Evolutionary conservation across 2,797 vertebrate genomes (phyloP).

Genomic region (Artibeus jamaicensis): DNA sequence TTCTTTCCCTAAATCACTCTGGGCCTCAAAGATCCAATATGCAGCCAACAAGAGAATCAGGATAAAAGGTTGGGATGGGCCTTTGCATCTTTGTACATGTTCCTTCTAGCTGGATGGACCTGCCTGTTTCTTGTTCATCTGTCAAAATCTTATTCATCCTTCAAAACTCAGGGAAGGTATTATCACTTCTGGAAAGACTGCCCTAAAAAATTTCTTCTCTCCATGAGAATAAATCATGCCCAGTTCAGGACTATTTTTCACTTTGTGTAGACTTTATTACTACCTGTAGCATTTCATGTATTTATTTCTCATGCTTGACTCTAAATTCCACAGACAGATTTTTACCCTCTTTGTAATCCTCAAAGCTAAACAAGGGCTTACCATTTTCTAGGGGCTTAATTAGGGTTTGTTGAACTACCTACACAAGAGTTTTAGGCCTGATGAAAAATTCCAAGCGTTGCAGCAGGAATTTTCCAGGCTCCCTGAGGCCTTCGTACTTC

Average conservation of each 20-base stretch:
- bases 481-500: background rate
- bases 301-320: background rate
- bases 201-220: background rate
- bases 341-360: background rate
- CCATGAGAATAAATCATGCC: background rate
- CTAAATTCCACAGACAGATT: background rate
- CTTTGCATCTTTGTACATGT: background rate
- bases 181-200: background rate
- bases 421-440: background rate
- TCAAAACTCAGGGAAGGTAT: background rate
- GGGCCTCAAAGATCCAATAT: background rate
- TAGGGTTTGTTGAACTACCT: background rate
- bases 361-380: background rate
- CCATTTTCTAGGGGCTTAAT: background rate
- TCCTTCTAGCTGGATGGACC: background rate
- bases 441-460: background rate
- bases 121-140: background rate
- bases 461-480: background rate
- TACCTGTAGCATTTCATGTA: background rate
- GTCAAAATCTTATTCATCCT: background rate
- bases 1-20: background rate
- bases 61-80: background rate
- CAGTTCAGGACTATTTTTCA: background rate
- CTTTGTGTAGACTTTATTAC: background rate
- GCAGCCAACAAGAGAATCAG: background rate